Evolutionary conservation across 1,140 invertebrate species (phyloP), one percentile per base, ranked within the genome.

Genomic region (Hormaphis cornu): DNA sequence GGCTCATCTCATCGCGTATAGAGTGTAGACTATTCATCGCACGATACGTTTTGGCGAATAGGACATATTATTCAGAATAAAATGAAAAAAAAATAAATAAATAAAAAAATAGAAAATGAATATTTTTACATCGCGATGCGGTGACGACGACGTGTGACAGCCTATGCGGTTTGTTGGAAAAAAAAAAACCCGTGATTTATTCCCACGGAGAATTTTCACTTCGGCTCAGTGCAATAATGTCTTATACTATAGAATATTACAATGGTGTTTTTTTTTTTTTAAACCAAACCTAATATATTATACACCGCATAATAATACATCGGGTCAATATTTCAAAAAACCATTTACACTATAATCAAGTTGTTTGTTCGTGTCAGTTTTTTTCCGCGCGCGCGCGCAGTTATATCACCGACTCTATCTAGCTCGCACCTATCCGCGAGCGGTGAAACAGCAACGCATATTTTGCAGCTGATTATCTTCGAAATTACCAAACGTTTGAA

Each of bases 341-440:
- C 53, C n/a, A 35, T 56, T 56, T 56, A 56, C 30, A 22, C 30
- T 35, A 22, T 56, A 56, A 56, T 56, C 53, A 37, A 35, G 53
- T 56, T 35, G 53, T 56, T 56, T 22, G 33, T 35, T 30, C 30
- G 53, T 20, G 53, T 22, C 53, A 35, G 30, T 56, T 9, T 54
- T 54, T n/a, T n/a, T n/a, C n/a, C n/a, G n/a, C n/a, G n/a, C n/a
- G n/a, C n/a, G n/a, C n/a, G n/a, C n/a, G n/a, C 33, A 35, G 14
- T 12, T 56, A 56, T 56, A n/a, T 37, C 33, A 56, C 54, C 54
- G n/a, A n/a, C n/a, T n/a, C n/a, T n/a, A n/a, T n/a, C n/a, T n/a
- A n/a, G n/a, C n/a, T n/a, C n/a, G n/a, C n/a, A n/a, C n/a, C n/a
- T n/a, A n/a, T 37, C n/a, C n/a, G 12, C 53, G 53, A 56, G 53